Conservation (phyloP, 1,140 invertebrate genomes). For the Drosophila serrata region DNA sequence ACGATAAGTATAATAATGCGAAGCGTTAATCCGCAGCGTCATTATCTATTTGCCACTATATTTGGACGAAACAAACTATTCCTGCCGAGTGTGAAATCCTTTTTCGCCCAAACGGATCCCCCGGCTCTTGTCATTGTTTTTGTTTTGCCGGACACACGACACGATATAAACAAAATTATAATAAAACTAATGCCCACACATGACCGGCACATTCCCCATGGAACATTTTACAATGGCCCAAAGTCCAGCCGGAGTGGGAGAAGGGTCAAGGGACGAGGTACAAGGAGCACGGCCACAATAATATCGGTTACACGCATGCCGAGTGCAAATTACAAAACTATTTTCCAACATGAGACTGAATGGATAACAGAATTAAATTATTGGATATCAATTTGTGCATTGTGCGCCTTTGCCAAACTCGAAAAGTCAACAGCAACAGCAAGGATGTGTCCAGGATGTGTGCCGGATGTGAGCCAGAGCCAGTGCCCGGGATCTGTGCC, state of each 20-base stretch:
- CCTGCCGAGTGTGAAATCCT: constrained; percentile 76
- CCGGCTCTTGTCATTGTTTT: constrained; percentile 65
- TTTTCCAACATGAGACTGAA: constrained; percentile 76
- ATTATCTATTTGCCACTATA: constrained; percentile 76
- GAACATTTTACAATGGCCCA: constrained; percentile 73
- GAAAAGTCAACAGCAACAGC: constrained; percentile 83
- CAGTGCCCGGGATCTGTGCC: background rate
- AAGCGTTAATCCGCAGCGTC: constrained; percentile 75
- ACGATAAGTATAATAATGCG: constrained; percentile 55
- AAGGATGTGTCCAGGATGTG: constrained; percentile 60
- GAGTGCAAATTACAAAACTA: constrained; percentile 84
- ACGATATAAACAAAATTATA: constrained; percentile 76
- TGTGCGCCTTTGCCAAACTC: constrained; percentile 72
- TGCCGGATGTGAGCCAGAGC: constrained; percentile 20
- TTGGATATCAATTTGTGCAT: constrained; percentile 83
- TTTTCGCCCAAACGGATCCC: constrained; percentile 70
- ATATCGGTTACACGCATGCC: constrained; percentile 83
- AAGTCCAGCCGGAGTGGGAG: background rate
- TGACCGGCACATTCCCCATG: constrained; percentile 62
- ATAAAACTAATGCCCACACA: constrained; percentile 75
- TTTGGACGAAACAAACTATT: constrained; percentile 51
- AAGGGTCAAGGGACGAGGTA: constrained; percentile 4
- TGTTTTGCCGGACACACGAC: constrained; percentile 51
- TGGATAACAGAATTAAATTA: constrained; percentile 84
- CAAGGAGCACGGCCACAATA: constrained; percentile 57